These are phyloP conservation scores for Amphiura filiformis DNA, from an alignment of 35 echinoderm and acorn worm species.

Conservation along the genomic window DNA sequence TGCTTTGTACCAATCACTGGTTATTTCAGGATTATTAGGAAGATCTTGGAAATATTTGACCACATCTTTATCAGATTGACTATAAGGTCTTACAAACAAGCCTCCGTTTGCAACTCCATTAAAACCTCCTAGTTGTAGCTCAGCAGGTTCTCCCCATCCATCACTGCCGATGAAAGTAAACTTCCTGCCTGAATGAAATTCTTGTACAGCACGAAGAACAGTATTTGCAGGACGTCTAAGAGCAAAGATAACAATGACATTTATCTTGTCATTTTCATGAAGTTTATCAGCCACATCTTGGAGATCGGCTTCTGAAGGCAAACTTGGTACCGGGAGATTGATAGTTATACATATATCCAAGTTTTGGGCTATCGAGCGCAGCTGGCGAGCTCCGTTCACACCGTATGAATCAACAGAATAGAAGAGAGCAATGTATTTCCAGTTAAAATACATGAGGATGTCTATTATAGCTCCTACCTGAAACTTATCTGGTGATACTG, in stretches of 20 bases:
- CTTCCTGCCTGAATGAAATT: not conserved
- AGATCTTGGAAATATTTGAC: not conserved
- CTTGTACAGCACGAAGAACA: not conserved
- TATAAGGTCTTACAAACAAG: not conserved
- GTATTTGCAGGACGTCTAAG: conserved; percentile 2
- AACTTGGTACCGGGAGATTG: not conserved
- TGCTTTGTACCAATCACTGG: not conserved
- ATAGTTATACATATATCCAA: conserved; percentile 32
- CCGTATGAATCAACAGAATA: conserved; percentile 38
- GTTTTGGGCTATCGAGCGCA: not conserved
- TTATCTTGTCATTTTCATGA: not conserved
- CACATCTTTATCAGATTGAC: not conserved
- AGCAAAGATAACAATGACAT: conserved; percentile 24
- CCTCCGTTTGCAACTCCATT: not conserved
- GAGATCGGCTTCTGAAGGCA: not conserved
- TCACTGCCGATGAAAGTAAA: conserved; percentile 35
- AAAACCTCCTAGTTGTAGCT: not conserved
- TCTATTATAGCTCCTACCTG: conserved; percentile 32
- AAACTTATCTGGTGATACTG: conserved; percentile 30
- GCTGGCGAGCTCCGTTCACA: not conserved
- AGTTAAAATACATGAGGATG: conserved; percentile 19
- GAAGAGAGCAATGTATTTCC: conserved; percentile 38
- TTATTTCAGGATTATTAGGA: not conserved
- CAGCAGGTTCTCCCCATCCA: conserved; percentile 14
- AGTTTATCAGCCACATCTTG: conserved; percentile 14